phyloP scores from a whole-genome alignment of 2,113 vertebrate species.

The Vanacampus margaritifer region DNA sequence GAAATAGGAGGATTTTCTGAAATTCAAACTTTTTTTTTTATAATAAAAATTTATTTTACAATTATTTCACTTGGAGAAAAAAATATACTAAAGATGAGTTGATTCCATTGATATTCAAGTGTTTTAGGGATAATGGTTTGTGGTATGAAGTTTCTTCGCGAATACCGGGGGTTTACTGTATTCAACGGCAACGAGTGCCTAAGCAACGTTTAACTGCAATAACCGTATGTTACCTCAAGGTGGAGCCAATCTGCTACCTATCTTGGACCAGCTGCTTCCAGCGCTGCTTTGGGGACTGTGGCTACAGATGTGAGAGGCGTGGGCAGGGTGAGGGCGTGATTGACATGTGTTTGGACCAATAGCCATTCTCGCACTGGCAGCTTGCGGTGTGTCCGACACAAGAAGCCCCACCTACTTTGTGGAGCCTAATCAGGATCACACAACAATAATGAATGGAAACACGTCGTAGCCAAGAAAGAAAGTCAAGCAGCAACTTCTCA shows the following conservation, averaged over 20 bases:
- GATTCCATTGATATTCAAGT: too few species aligned
- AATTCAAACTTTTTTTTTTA: too few species aligned
- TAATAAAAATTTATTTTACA: too few species aligned
- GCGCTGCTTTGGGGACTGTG: neutral
- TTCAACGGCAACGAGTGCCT: neutral
- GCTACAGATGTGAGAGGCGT: conserved; percentile 49
- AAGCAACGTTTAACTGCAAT: conserved; percentile 1
- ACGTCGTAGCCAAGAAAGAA: conserved; percentile 64
- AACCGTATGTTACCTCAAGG: conserved; percentile 24
- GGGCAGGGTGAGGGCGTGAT: neutral
- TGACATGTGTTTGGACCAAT: conserved; percentile 37
- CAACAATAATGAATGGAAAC: conserved; percentile 76
- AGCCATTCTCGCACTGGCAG: neutral
- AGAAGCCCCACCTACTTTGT: conserved; percentile 49
- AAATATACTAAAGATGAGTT: too few species aligned
- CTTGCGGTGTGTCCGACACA: conserved; percentile 29
- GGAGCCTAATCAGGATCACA: conserved; percentile 60
- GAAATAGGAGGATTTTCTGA: too few species aligned
- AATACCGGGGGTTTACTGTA: neutral
- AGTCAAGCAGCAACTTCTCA: conserved; percentile 51
- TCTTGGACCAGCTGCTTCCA: conserved; percentile 31
- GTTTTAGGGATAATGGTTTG: too few species aligned
- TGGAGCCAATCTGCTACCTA: conserved; percentile 22
- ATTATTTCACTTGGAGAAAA: too few species aligned
- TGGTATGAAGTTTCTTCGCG: too few species aligned